Evolutionary conservation across 2,797 vertebrate species (phyloP).

Genomic region (Gymnoscopelus braueri): DNA sequence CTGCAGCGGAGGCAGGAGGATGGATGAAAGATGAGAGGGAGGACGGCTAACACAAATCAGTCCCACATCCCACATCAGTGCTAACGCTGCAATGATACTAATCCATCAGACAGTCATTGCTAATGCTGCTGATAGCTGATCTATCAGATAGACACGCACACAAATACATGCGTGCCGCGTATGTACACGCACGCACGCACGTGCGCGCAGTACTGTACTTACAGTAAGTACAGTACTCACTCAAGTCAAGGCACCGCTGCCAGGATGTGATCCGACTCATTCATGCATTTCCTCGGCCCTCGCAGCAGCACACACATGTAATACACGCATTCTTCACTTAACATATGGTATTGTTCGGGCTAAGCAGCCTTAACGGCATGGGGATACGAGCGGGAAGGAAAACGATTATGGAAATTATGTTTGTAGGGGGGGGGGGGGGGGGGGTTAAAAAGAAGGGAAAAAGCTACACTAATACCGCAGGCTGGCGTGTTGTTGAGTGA

Average conservation of each 20-base stretch:
- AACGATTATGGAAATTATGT: not conserved
- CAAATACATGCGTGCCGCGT: no score
- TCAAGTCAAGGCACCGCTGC: not conserved
- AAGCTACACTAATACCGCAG: not conserved
- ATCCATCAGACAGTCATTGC: slow-evolving; percentile 64
- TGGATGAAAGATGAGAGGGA: slow-evolving; percentile 37
- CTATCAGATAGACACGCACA: slow-evolving; percentile 40
- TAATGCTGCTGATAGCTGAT: slow-evolving; percentile 49
- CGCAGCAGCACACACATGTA: not conserved
- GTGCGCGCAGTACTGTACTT: no score
- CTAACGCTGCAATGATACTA: slow-evolving; percentile 56
- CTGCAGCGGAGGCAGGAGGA: slow-evolving; percentile 34
- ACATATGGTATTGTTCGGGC: not conserved
- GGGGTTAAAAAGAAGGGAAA: slow-evolving; percentile 1
- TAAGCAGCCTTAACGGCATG: slow-evolving; percentile 8
- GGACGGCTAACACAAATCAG: slow-evolving; percentile 64
- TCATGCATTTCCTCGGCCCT: slow-evolving; percentile 11
- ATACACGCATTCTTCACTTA: not conserved
- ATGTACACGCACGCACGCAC: slow-evolving; percentile 7
- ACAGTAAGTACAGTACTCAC: no score
- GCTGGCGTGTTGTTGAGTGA: no score
- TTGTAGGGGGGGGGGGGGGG: not conserved
- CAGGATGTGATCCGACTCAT: not conserved
- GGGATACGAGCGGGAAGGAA: not conserved
- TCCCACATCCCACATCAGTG: slow-evolving; percentile 60